phyloP scores from a whole-genome alignment of 35 echinoderm and acorn worm genomes.

The Holothuria glaberrima region DNA sequence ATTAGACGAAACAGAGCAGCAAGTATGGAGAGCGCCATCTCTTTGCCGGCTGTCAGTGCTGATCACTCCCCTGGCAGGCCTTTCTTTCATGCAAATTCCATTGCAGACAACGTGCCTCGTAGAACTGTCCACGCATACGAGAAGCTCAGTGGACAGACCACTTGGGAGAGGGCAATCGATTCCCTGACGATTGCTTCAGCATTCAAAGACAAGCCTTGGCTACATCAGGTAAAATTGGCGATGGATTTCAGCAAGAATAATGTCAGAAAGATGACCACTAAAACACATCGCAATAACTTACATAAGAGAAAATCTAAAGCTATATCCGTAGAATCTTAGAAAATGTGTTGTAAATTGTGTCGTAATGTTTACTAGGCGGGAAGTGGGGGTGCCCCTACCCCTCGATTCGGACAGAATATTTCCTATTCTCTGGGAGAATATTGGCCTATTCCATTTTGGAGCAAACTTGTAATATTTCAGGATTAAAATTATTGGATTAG shows the following conservation, averaged over 20 bases:
- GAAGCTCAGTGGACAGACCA: constrained; percentile 73
- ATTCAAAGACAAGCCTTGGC: constrained; percentile 95
- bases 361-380: too few relatives aligned
- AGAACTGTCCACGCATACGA: constrained; percentile 82
- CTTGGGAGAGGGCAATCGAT: constrained; percentile 90
- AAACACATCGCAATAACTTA: not conserved
- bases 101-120: constrained; percentile 74
- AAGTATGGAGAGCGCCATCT: constrained; percentile 86
- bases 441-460: too few relatives aligned
- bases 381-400: too few relatives aligned
- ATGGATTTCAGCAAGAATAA: constrained; percentile 87
- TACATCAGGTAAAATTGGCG: constrained; percentile 82
- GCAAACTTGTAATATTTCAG: too few relatives aligned
- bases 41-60: constrained; percentile 70
- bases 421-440: too few relatives aligned
- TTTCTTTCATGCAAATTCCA: constrained; percentile 59
- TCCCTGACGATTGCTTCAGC: constrained; percentile 86
- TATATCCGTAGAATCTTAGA: not conserved
- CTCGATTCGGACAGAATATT: too few relatives aligned
- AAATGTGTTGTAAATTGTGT: not conserved
- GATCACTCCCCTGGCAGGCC: constrained; percentile 65
- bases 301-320: constrained; percentile 43
- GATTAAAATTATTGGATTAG: too few relatives aligned
- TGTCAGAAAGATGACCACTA: constrained; percentile 61
- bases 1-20: constrained; percentile 68